Base-by-base conservation (phyloP, 2,797 vertebrate species). In the Crax fasciolata region DNA sequence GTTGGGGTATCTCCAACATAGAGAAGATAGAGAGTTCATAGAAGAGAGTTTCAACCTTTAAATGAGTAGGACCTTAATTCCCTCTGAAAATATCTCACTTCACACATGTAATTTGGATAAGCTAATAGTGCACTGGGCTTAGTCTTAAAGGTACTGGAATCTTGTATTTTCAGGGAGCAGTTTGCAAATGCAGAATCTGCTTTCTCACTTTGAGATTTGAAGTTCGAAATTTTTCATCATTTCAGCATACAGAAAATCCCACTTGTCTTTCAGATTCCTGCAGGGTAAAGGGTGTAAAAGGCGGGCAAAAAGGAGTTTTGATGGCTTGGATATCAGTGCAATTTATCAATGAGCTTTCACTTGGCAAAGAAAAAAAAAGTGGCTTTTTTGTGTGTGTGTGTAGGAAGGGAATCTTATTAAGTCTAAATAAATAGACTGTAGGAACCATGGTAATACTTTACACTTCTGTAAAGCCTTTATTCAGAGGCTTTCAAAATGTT, bases 401-500 rank as follows among this genome's bases (percentile, higher is more conserved):
- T 82, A 82, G 32, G 80, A 71, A 89, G 41, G 23, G 86, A 94
- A 90, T 94, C 89, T 81, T 88, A 93, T 94, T 96, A 96, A 96
- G 77, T 86, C 87, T 94, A 96, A 96, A 94, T 94, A 97, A 97
- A 94, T 79, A 95, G 91, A 94, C 85, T 79, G 77, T 89, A 92
- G 79, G 82, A 94, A 93, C 74, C 57, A 57, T 87, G 75, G 87
- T 93, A 95, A 93, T 95, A 78, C 91, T 96, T 96, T 91, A 81
- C 89, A 88, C 74, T 95, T 96, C 86, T 83, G 54, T 67, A 91
- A 92, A 93, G 54, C 74, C 74, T 93, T 93, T 93, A 57, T 91
- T 91, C 80, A 78, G 87, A 87, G 93, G 63, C 83, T 96, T 92
- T 96, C 89, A 90, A 96, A 96, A 77, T 93, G 93, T 90, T 96